Evolutionary conservation across 2,797 vertebrate genomes (phyloP).

Genomic region (Hydrocynus forskahlii): DNA sequence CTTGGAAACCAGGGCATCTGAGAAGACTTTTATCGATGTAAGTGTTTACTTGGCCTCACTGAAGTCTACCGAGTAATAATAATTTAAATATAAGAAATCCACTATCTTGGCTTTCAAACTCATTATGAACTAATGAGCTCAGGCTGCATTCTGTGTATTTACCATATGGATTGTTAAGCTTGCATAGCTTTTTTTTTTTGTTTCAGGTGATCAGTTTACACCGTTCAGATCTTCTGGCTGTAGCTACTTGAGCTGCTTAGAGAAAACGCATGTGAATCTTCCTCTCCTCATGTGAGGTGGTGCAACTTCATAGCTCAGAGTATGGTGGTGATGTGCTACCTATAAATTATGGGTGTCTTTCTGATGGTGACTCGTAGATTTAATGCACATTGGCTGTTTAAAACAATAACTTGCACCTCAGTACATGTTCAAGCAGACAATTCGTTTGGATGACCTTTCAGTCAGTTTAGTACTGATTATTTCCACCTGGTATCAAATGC

Average conservation of each 20-base stretch:
- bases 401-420: conserved; percentile 1
- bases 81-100: conserved; percentile 51
- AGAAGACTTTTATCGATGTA: conserved; percentile 69
- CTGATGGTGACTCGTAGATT: neutral
- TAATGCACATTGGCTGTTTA: conserved; percentile 7
- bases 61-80: conserved; percentile 24
- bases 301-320: neutral
- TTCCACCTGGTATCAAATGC: neutral
- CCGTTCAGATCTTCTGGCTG: neutral
- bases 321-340: neutral
- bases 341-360: neutral
- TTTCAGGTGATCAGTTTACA: conserved; percentile 45
- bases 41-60: conserved; percentile 43
- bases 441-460: neutral
- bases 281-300: neutral
- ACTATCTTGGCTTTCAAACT: conserved; percentile 31
- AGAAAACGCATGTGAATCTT: neutral
- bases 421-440: neutral
- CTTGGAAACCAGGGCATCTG: conserved; percentile 82
- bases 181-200: conserved; percentile 1
- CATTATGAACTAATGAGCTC: conserved; percentile 13
- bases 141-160: conserved; percentile 54
- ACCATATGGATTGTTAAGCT: conserved; percentile 14
- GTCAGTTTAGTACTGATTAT: conserved; percentile 5
- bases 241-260: neutral